phyloP scores from a whole-genome alignment of 2,113 vertebrate genomes.

The Puffinus mauretanicus region DNA sequence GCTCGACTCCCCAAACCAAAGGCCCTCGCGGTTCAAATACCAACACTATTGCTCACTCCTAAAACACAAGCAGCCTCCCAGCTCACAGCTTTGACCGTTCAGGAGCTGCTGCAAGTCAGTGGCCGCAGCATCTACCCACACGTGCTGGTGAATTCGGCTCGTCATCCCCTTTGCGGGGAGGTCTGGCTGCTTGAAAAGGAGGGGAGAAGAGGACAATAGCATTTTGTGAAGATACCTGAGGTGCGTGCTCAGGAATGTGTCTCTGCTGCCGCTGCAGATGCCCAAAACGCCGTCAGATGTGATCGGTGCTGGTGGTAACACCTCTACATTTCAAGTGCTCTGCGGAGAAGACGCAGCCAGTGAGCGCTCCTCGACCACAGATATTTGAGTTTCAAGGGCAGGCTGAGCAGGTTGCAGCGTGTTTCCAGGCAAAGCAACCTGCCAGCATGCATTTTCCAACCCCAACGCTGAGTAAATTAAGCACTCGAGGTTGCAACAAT shows the following conservation, averaged over 20 bases:
- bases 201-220: background rate
- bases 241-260: background rate
- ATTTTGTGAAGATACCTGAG: background rate
- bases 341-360: background rate
- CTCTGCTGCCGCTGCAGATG: background rate
- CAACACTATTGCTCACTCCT: background rate
- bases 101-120: background rate
- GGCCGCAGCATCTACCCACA: background rate
- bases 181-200: background rate
- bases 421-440: background rate
- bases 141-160: accelerated
- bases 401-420: background rate
- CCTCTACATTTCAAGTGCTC: background rate
- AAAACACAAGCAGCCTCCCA: background rate
- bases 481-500: accelerated
- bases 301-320: background rate
- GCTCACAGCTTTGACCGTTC: accelerated
- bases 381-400: background rate
- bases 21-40: background rate
- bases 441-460: background rate
- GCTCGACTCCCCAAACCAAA: background rate
- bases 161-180: background rate
- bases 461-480: background rate
- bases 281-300: background rate
- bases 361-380: accelerated